Percentiles rank a stretch among this genome's conserved stretches.
These are phyloP conservation scores for Vicugna pacos DNA, from an alignment of 2,113 vertebrate genomes.

Conservation along the genomic window DNA sequence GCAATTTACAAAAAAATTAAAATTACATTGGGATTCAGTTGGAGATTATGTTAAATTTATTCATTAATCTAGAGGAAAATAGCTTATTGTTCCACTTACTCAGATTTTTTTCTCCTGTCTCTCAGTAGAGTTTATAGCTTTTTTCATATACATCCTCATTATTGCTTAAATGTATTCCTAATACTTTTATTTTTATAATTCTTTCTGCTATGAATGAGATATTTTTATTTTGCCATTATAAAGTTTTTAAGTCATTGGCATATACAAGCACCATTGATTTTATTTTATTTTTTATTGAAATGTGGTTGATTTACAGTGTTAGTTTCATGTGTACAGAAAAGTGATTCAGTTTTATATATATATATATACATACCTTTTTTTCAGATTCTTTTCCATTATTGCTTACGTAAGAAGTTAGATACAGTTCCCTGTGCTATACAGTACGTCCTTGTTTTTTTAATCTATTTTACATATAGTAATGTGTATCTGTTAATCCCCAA, in stretches of 20 bases:
- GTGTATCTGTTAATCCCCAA: too few relatives aligned
- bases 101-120: not conserved
- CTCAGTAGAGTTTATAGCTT: not conserved
- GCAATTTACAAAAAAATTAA: not conserved
- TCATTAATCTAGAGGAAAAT: not conserved
- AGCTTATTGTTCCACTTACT: not conserved
- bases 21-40: not conserved
- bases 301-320: too few relatives aligned
- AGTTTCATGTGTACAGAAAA: too few relatives aligned
- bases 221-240: not conserved
- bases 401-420: too few relatives aligned
- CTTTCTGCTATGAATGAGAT: constrained; percentile 14
- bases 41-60: not conserved
- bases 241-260: not conserved
- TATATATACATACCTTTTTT: too few relatives aligned
- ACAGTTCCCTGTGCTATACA: too few relatives aligned
- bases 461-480: too few relatives aligned
- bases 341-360: too few relatives aligned
- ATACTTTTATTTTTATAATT: constrained; percentile 5
- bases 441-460: too few relatives aligned
- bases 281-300: not conserved
- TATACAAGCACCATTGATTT: not conserved
- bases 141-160: not conserved
- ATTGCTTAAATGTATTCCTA: constrained; percentile 1
- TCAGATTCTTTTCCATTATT: too few relatives aligned